Evolutionary conservation across 2,113 vertebrate species (phyloP).

Genomic region (Colistium nudipinnis): DNA sequence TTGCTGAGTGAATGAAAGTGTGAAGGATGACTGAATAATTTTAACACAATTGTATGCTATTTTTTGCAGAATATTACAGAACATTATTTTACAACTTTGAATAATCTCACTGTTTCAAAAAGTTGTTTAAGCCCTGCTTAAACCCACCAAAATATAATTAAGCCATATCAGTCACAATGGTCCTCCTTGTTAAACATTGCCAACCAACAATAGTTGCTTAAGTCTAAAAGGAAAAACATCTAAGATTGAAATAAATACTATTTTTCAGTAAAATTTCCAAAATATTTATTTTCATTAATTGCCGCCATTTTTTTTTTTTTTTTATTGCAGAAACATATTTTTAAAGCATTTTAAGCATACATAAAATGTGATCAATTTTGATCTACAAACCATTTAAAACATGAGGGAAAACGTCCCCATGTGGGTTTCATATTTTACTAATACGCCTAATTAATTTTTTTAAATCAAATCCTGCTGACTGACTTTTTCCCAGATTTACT

Average conservation of each 20-base stretch:
- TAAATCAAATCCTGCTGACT: conserved; percentile 9
- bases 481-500: conserved; percentile 34
- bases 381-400: not conserved
- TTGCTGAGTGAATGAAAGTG: conserved; percentile 1
- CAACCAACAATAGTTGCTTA: not conserved
- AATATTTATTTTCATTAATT: not conserved
- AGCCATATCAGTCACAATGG: not conserved
- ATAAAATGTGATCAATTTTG: not conserved
- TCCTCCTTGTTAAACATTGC: not conserved
- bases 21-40: too few relatives aligned
- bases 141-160: not conserved
- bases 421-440: not conserved
- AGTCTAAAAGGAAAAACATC: not conserved
- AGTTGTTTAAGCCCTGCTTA: not conserved
- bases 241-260: not conserved
- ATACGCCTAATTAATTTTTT: conserved; percentile 2
- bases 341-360: not conserved
- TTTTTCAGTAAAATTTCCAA: not conserved
- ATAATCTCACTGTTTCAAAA: not conserved
- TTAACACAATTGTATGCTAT: too few relatives aligned
- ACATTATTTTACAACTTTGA: not conserved
- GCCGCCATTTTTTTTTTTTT: not conserved
- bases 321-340: not conserved
- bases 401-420: too few relatives aligned
- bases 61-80: too few relatives aligned